Conservation (phyloP, 2,797 vertebrate species). For the Microchirus variegatus region DNA sequence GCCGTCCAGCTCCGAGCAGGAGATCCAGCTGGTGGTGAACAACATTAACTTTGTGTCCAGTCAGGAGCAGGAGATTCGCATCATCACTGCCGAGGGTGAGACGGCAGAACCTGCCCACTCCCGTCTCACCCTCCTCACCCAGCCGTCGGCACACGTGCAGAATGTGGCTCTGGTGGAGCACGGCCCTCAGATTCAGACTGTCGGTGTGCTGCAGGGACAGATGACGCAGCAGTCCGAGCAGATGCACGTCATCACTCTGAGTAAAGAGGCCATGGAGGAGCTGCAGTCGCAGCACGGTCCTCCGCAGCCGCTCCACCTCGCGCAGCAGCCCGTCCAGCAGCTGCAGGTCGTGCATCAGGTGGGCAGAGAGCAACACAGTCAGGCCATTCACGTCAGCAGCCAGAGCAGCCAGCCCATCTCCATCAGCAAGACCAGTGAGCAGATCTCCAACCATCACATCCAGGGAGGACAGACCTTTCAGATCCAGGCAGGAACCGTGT, state of each 20-base stretch:
- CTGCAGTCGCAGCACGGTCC: constrained; percentile 86
- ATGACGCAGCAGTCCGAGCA: constrained; percentile 85
- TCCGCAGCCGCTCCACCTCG: constrained; percentile 78
- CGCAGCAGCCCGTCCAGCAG: constrained; percentile 70
- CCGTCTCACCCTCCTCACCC: constrained; percentile 85
- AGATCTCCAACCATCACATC: constrained; percentile 77
- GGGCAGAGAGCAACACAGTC: constrained; percentile 73
- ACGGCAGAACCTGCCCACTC: constrained; percentile 69
- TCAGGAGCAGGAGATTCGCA: constrained; percentile 85
- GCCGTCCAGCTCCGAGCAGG: constrained; percentile 83
- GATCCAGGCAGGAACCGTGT: constrained; percentile 80
- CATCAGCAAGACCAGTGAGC: constrained; percentile 81
- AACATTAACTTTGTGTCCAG: constrained; percentile 87
- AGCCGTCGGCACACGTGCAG: constrained; percentile 83
- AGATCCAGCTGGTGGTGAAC: constrained; percentile 93
- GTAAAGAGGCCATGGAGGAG: constrained; percentile 91
- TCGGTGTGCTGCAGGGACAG: constrained; percentile 69
- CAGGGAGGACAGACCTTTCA: constrained; percentile 84
- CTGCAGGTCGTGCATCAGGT: constrained; percentile 68
- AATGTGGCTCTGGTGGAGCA: constrained; percentile 82
- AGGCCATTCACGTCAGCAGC: constrained; percentile 75
- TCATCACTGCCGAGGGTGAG: constrained; percentile 82
- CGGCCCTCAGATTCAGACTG: constrained; percentile 82
- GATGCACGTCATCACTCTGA: constrained; percentile 94
- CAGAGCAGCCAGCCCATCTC: constrained; percentile 79